Conservation (phyloP, 2,113 vertebrate species). For the Meleagris gallopavo region DNA sequence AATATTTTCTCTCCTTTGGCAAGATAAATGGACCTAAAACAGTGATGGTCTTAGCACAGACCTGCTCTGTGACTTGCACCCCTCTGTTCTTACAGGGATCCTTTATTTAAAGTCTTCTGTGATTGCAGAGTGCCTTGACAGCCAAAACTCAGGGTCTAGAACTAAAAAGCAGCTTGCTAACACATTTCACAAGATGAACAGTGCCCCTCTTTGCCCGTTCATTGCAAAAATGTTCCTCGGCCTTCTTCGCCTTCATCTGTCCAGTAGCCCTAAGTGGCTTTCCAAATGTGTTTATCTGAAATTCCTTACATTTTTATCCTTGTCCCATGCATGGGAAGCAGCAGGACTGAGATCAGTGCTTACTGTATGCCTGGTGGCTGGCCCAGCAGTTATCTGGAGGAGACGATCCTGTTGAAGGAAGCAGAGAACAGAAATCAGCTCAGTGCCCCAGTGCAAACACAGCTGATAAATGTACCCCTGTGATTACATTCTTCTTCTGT, state of each 20-base stretch:
- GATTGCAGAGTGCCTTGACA: background rate
- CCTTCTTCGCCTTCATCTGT: background rate
- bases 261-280: slow-evolving; percentile 66
- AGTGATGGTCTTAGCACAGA: background rate
- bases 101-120: background rate
- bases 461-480: slow-evolving; percentile 3
- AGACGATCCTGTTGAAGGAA: slow-evolving; percentile 50
- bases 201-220: background rate
- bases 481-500: background rate
- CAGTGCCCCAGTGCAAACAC: background rate
- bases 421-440: background rate
- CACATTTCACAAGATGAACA: rapidly evolving
- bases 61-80: background rate
- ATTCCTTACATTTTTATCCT: slow-evolving; percentile 75
- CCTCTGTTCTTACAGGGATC: background rate
- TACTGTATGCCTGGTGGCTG: background rate
- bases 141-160: background rate
- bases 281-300: slow-evolving; percentile 73
- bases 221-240: background rate
- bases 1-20: background rate
- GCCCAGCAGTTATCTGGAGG: slow-evolving; percentile 56
- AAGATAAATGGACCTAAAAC: background rate
- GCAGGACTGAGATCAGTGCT: slow-evolving; percentile 1
- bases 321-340: slow-evolving; percentile 30
- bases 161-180: background rate